Conservation (phyloP, 2,113 vertebrate genomes). For the Struthidea cinerea region DNA sequence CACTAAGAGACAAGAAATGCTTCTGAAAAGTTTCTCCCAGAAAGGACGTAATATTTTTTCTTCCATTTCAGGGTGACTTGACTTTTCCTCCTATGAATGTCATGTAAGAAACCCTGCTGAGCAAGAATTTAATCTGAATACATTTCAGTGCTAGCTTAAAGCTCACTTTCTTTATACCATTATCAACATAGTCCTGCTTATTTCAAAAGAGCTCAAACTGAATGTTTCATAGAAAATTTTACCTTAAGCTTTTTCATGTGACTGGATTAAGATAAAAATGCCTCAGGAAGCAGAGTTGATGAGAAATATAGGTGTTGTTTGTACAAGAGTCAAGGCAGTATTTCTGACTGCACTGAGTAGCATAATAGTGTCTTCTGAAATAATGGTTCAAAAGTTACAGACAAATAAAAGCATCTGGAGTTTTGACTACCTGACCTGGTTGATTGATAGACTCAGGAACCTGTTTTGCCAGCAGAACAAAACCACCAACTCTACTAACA, state of each 20-base stretch:
- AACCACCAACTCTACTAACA: background rate
- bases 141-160: background rate
- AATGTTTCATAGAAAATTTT: background rate
- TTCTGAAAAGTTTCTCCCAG: background rate
- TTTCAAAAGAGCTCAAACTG: background rate
- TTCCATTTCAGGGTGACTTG: background rate
- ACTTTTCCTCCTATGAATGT: background rate
- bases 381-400: background rate
- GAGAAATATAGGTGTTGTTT: background rate
- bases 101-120: background rate
- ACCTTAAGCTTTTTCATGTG: background rate
- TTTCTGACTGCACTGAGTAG: background rate
- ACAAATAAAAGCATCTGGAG: background rate
- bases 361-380: background rate
- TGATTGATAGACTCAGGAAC: background rate
- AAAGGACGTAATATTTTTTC: background rate
- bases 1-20: background rate
- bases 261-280: background rate
- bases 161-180: background rate
- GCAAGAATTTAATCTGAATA: background rate
- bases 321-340: background rate
- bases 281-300: background rate
- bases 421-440: background rate
- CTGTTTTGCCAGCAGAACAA: background rate
- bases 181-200: background rate